Evolutionary conservation across 2,888 invertebrate species (phyloP).

Genomic region (Steinernema scapterisci): DNA sequence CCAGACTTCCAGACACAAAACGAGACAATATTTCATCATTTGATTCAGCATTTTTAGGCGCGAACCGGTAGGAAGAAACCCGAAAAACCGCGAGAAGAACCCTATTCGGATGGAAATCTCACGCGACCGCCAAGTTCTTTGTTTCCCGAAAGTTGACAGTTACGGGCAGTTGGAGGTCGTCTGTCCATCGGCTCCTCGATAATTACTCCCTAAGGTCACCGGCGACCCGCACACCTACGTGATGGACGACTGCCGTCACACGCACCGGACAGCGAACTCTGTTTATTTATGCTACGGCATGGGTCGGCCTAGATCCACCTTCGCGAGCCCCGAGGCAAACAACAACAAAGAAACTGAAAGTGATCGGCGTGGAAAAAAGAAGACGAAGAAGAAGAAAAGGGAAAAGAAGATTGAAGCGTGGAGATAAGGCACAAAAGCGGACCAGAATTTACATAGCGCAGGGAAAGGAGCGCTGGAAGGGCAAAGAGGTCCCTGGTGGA

Average conservation of each 20-base stretch:
- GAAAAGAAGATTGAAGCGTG: background rate
- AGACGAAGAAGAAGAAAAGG: background rate
- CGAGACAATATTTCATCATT: too few relatives aligned
- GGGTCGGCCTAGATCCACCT: constrained; percentile 21
- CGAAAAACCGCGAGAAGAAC: too few relatives aligned
- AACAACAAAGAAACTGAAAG: constrained; percentile 27
- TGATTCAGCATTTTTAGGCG: too few relatives aligned
- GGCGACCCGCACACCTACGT: background rate
- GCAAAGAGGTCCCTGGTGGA: background rate
- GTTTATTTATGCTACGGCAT: constrained; percentile 30
- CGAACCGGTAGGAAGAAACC: too few relatives aligned
- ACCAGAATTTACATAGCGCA: constrained; percentile 2
- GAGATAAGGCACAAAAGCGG: background rate
- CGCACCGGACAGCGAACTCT: constrained; percentile 6
- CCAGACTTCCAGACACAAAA: too few relatives aligned
- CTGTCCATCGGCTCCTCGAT: constrained; percentile 6
- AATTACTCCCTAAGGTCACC: constrained; percentile 31
- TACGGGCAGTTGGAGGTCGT: constrained; percentile 21
- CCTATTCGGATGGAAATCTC: background rate
- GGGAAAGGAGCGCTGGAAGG: background rate
- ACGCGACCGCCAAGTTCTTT: constrained; percentile 1
- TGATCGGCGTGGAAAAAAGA: constrained; percentile 28
- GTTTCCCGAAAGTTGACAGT: constrained; percentile 12
- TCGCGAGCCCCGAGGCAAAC: constrained; percentile 17
- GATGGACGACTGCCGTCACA: constrained; percentile 23